Percentiles rank a stretch among this genome's conserved stretches.
Evolutionary conservation across 2,888 invertebrate species (phyloP).

Genomic region (Nemotelus pantherinus): DNA sequence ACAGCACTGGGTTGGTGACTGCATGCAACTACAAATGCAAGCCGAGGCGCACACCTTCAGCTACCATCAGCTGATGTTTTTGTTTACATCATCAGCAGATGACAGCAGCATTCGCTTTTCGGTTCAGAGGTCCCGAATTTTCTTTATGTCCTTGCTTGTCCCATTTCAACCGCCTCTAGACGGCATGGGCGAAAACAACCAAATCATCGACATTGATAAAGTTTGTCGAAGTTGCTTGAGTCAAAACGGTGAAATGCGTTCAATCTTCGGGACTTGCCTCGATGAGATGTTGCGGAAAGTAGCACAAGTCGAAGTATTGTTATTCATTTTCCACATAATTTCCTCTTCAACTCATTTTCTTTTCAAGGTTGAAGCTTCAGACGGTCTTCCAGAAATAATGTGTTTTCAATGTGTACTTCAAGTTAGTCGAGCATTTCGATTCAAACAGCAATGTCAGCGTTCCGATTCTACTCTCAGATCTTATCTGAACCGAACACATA

Average conservation of each 20-base stretch:
- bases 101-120: no score
- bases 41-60: no score
- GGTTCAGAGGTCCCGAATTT: no score
- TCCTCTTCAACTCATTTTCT: not conserved
- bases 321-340: not conserved
- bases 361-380: conserved; percentile 63
- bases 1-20: no score
- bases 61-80: no score
- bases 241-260: conserved; percentile 66
- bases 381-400: conserved; percentile 66
- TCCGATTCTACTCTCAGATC: conserved; percentile 63
- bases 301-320: conserved; percentile 63
- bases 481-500: not conserved
- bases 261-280: conserved; percentile 66
- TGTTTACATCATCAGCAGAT: no score
- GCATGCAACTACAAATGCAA: no score
- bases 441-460: conserved; percentile 66
- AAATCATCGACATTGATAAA: conserved; percentile 58
- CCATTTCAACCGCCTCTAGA: no score
- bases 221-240: conserved; percentile 66
- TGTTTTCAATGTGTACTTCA: conserved; percentile 68
- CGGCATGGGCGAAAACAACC: no score
- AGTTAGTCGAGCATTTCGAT: conserved; percentile 66
- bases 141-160: no score
- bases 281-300: conserved; percentile 66